phyloP scores from a whole-genome alignment of 1,140 invertebrate species.

The Macrocentrus cingulum region DNA sequence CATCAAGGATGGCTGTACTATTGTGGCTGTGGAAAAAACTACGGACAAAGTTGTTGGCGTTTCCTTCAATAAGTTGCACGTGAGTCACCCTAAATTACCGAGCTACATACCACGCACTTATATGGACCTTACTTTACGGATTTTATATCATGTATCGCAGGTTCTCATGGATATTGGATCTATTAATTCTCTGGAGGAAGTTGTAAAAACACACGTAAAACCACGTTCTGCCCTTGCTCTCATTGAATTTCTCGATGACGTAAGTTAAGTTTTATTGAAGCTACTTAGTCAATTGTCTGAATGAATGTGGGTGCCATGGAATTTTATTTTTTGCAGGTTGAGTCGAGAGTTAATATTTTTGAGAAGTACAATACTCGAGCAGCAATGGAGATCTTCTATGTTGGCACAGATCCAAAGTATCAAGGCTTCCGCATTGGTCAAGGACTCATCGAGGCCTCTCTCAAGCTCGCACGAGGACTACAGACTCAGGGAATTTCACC shows the following conservation, averaged over 20 bases:
- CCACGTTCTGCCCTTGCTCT: conserved; percentile 57
- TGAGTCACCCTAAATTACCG: conserved; percentile 30
- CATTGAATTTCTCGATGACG: conserved; percentile 60
- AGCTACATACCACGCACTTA: too few relatives aligned
- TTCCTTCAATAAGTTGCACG: conserved; percentile 45
- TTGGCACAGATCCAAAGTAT: conserved; percentile 39
- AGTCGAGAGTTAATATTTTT: conserved; percentile 39
- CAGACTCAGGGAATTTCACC: conserved; percentile 29
- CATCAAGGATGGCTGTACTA: conserved; percentile 40
- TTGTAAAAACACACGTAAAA: conserved; percentile 57
- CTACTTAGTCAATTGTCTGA: background rate
- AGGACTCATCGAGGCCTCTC: conserved; percentile 31
- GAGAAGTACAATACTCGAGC: conserved; percentile 32
- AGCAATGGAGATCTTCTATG: conserved; percentile 43
- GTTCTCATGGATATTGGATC: conserved; percentile 45
- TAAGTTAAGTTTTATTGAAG: conserved; percentile 30
- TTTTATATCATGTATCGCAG: too few relatives aligned
- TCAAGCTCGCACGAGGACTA: conserved; percentile 30
- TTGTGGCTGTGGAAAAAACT: conserved; percentile 39
- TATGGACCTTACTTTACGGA: too few relatives aligned
- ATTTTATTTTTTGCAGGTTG: conserved; percentile 32
- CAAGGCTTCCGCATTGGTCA: conserved; percentile 38
- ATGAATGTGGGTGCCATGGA: conserved; percentile 8
- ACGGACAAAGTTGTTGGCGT: conserved; percentile 40
- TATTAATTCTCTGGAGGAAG: conserved; percentile 59